phyloP scores from a whole-genome alignment of 2,797 vertebrate species.

The Hippoglossus hippoglossus region DNA sequence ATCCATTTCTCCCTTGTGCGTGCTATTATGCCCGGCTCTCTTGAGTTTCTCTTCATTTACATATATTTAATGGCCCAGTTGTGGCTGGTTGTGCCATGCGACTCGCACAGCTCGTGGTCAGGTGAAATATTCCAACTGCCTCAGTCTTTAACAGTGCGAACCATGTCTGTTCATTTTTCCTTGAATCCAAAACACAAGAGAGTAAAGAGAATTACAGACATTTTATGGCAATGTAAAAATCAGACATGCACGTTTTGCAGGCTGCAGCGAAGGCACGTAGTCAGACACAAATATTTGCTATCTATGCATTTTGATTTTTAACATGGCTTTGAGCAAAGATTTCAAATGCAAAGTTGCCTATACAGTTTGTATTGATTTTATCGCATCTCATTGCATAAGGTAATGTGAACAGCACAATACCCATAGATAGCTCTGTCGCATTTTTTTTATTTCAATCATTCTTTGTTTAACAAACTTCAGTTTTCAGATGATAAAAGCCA shows the following conservation, averaged over 20 bases:
- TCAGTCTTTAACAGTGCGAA: constrained; percentile 91
- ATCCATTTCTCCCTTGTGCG: constrained; percentile 99
- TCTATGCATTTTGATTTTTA: background rate
- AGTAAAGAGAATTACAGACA: constrained; percentile 70
- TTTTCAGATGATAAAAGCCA: background rate
- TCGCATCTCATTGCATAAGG: constrained; percentile 62
- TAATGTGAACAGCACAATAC: constrained; percentile 57
- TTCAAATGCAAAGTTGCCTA: constrained; percentile 37
- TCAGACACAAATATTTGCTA: constrained; percentile 14
- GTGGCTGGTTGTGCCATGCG: constrained; percentile 96
- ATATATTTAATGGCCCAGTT: constrained; percentile 99
- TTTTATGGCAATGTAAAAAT: constrained; percentile 91
- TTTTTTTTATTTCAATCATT: no score
- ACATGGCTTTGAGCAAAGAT: constrained; percentile 12
- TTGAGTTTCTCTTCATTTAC: constrained; percentile 99
- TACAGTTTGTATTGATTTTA: constrained; percentile 47
- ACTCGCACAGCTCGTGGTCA: constrained; percentile 94
- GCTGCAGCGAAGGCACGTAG: constrained; percentile 79
- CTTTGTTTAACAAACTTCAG: constrained; percentile 38
- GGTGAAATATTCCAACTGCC: constrained; percentile 97
- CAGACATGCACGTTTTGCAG: constrained; percentile 88
- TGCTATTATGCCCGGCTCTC: constrained; percentile 97
- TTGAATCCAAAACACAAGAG: constrained; percentile 81
- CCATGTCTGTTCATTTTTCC: constrained; percentile 90
- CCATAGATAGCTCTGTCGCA: no score